Percentiles rank a stretch among this genome's conserved stretches.
Evolutionary conservation across 2,113 vertebrate genomes (phyloP).

Genomic region (Laticauda colubrina): DNA sequence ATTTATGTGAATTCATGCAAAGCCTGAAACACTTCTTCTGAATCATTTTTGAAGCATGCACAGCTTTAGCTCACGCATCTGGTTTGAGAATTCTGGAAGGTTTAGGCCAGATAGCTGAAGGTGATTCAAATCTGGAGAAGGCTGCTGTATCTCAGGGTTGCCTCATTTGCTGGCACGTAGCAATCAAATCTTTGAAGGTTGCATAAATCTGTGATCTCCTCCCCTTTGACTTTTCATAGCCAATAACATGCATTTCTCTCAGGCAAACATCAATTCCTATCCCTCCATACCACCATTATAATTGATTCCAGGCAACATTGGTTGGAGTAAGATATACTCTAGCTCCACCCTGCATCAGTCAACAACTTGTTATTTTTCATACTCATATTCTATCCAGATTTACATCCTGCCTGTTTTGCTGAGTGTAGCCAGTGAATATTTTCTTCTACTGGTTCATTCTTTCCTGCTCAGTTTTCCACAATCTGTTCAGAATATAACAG

Average conservation of each 20-base stretch:
- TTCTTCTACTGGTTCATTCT: background rate
- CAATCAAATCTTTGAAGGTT: background rate
- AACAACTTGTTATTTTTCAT: background rate
- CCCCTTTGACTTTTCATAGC: background rate
- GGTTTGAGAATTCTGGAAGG: background rate
- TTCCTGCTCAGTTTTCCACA: background rate
- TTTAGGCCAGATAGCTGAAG: background rate
- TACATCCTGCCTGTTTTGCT: background rate
- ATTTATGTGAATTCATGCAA: background rate
- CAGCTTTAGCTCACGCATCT: background rate
- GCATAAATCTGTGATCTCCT: background rate
- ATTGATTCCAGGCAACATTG: background rate
- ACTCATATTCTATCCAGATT: background rate
- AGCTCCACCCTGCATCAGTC: background rate
- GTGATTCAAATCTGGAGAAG: background rate
- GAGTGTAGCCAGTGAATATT: background rate
- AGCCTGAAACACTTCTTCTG: background rate
- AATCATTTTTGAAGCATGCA: background rate
- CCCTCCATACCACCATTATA: background rate
- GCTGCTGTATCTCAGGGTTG: background rate
- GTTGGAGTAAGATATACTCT: background rate
- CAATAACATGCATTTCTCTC: background rate
- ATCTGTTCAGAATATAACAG: background rate
- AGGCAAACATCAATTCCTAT: too few relatives aligned
- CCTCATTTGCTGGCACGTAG: background rate